phyloP scores from a whole-genome alignment of 2,888 invertebrate species.

The Rotaria socialis region DNA sequence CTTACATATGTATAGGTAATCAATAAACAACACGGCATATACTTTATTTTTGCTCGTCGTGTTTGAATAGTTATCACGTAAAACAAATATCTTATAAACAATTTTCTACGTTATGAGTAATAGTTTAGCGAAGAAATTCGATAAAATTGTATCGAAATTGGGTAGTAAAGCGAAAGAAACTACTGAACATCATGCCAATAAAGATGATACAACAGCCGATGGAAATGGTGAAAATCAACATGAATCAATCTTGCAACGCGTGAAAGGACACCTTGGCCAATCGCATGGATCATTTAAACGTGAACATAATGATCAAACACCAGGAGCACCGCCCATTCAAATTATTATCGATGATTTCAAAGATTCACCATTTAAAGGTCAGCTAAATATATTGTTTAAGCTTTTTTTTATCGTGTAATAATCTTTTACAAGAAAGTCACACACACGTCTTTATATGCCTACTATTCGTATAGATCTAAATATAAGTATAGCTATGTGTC shows the following conservation, averaged over 20 bases:
- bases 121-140: conserved; percentile 25
- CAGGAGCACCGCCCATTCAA: neutral
- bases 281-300: neutral
- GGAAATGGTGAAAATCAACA: neutral
- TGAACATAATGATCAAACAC: neutral
- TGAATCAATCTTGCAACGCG: neutral
- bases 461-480: neutral
- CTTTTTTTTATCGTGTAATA: too few relatives aligned
- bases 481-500: too few relatives aligned
- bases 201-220: neutral
- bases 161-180: neutral
- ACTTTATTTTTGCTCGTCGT: neutral
- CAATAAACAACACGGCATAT: neutral
- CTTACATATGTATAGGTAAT: neutral
- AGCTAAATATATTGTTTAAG: neutral
- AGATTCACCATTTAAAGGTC: conserved; percentile 36
- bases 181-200: neutral
- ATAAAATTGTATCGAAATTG: conserved; percentile 27
- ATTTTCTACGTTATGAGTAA: neutral
- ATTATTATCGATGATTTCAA: neutral
- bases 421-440: neutral
- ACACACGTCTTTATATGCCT: neutral
- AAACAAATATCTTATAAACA: too few relatives aligned
- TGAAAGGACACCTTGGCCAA: neutral
- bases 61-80: too few relatives aligned